Evolutionary conservation across 2,113 vertebrate genomes (phyloP), one percentile per base, ranked within the genome.

Genomic region (Rostratula benghalensis): DNA sequence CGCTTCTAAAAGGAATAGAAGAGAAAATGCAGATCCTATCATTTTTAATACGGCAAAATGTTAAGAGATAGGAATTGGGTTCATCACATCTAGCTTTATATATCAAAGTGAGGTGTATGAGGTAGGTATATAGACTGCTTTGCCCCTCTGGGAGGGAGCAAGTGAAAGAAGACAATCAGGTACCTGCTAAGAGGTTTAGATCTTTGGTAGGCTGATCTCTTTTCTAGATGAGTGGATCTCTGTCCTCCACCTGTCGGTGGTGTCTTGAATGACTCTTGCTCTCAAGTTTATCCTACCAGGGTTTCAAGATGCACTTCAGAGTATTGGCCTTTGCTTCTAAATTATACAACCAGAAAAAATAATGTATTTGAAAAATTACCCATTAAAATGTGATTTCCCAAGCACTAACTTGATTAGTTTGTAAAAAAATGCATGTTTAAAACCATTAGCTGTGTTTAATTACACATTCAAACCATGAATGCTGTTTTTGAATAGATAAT

Each of bases 311-410:
- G 33, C 63, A 13, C 51, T 77, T 94, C 41, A 35, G 76, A 33
- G 24, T 73, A 65, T 50, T 87, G n/a, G 20, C 24, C 21, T 93
- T 74, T 81, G 17, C 67, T 89, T 89, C 53, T 68, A 21, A 39
- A 53, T 84, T 41, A 78, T 31, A n/a, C 39, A 93, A 12, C 39
- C 17, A 24, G 76, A 68, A 87, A 74, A 69, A 39, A 53, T 13
- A 30, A 56, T 0, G 1, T 45, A 48, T 75, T 64, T 75, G 43
- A 94, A 94, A 96, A 89, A 89, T 31, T 11, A 43, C 3, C 13
- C 12, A 60, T 89, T 94, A 68, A 91, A 94, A 84, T 68, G 53
- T 74, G 16, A 84, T 94, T 97, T 94, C 65, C 65, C 15, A 60
- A 68, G 14, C 51, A 75, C 81, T 94, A 78, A 71, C 39, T 90